A percentile compares a stretch with the other conserved stretches of the same genome.
These are phyloP conservation scores for Watsonalla cultraria DNA, from an alignment of 2,888 invertebrate species.

Conservation along the genomic window DNA sequence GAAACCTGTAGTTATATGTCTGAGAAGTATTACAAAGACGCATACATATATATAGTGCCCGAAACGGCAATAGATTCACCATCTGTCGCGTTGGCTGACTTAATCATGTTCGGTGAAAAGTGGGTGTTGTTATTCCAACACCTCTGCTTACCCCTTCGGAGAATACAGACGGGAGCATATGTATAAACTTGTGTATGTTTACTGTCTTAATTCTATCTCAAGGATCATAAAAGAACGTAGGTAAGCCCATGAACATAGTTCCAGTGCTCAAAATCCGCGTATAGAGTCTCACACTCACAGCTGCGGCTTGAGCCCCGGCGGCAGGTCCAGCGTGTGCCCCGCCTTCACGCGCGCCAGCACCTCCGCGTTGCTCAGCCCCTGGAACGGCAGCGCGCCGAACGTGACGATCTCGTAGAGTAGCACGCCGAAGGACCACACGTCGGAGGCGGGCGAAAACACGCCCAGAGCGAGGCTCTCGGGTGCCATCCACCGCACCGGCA, in stretches of 20 bases:
- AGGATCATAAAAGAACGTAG: neutral
- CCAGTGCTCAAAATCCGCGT: too few relatives aligned
- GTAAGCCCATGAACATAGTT: neutral
- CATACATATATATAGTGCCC: too few relatives aligned
- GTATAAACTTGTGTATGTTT: too few relatives aligned
- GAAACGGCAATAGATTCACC: too few relatives aligned
- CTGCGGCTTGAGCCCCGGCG: constrained; percentile 87
- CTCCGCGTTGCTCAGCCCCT: constrained; percentile 90
- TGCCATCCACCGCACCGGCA: constrained; percentile 96
- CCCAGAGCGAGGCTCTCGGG: constrained; percentile 91
- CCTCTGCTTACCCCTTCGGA: too few relatives aligned
- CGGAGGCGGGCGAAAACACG: constrained; percentile 90
- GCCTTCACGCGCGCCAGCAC: constrained; percentile 89
- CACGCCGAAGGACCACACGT: constrained; percentile 95
- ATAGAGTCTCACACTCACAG: constrained; percentile 88
- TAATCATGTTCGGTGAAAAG: too few relatives aligned
- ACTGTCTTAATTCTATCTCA: too few relatives aligned
- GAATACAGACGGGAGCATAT: too few relatives aligned
- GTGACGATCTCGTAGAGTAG: constrained; percentile 93
- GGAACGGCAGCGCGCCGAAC: constrained; percentile 94
- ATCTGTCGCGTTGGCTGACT: too few relatives aligned
- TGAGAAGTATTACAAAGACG: too few relatives aligned
- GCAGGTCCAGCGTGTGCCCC: constrained; percentile 86
- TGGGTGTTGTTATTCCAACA: too few relatives aligned
- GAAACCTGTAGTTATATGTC: too few relatives aligned